Evolutionary conservation across 2,797 vertebrate genomes (phyloP), one percentile per base, ranked within the genome.

Genomic region (Pseudochromis fuscus): DNA sequence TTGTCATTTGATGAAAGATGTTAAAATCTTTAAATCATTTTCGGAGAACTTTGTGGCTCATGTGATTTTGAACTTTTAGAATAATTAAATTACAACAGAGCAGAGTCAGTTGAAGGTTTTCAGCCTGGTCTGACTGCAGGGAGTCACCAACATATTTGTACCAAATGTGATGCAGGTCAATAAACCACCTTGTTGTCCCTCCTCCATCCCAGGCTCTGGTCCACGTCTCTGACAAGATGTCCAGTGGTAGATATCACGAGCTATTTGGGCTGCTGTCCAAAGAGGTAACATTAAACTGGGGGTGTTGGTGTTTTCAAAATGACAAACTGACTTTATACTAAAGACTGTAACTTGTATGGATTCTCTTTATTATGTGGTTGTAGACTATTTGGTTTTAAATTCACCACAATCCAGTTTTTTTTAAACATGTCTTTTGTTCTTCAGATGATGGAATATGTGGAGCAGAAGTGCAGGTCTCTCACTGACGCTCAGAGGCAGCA

Each of bases 221-320:
- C 42, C 85, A 89, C 0, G 57, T 92, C 28, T 91, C 91, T 51
- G 27, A 30, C 37, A 55, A 83, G 76, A 86, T 92, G 84, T 91
- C 90, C 77, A 80, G 23, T 1, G 82, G 88, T 21, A 58, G 49
- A 19, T 91, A 89, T 72, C 65, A 71, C 7, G 69, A 63, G 46
- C 71, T 92, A 7, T 79, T 50, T 13, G 87, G 87, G n/a, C 33
- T 88, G 0, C 57, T 91, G 60, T 91, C 91, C 48, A 60, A 31
- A 1, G 87, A 93, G 90, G 92, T 91, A 74, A 74, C 23, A 18
- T 16, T 1, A 5, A 25, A 18, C 7, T 18, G 7, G 16, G 7
- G 13, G 4, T 38, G 5, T 1, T 4, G 45, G 25, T n/a, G 5
- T 1, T 12, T 23, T 37, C 13, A 37, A 37, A n/a, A 15, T 37